Evolutionary conservation across 2,113 vertebrate species (phyloP), one percentile per base, ranked within the genome.

Genomic region (Monopterus albus): DNA sequence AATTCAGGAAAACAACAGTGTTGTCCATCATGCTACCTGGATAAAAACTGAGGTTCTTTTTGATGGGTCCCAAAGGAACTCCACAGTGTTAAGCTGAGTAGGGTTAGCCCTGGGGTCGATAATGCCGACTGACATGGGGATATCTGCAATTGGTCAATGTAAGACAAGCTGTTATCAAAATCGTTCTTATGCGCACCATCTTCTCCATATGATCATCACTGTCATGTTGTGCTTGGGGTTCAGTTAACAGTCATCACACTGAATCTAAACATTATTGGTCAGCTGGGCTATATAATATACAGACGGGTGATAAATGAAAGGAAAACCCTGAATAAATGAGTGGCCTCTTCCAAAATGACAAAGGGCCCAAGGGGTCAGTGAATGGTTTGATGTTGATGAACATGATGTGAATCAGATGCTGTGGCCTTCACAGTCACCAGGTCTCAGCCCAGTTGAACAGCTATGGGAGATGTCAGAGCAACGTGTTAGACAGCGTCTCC

Each of bases 31-130:
- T 47, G 66, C 84, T 91, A 99, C 98, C 96, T 99, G 98, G 89
- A 99, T 99, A 81, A 99, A 99, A 63, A 98, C 97, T 0, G 97
- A 99, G 1, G 97, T 99, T 89, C 97, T 89, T 88, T 99, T 99
- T 23, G 96, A 92, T 13, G 96, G 97, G 43, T 99, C 97, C 98
- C 98, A 99, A 1, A 99, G 94, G 82, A 98, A 99, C 79, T 99
- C 98, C 82, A 99, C 97, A 1, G 97, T 99, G 75, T 99, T 99
- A 52, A 99, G 94, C 76, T 99, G 98, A 1, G 96, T 98, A 2
- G 98, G 97, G 90, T 99, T 99, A 7, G 97, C 95, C 73, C 97
- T 90, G 6, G 98, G 98, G 90, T 99, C 98, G 12, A 97, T 95
- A 81, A 99, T 97, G 43, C 97, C 98, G 62, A 99, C 96, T 9